Percentiles rank a stretch among this genome's conserved stretches.
phyloP scores from a whole-genome alignment of 2,888 invertebrate species.

The Conomelus anceps region DNA sequence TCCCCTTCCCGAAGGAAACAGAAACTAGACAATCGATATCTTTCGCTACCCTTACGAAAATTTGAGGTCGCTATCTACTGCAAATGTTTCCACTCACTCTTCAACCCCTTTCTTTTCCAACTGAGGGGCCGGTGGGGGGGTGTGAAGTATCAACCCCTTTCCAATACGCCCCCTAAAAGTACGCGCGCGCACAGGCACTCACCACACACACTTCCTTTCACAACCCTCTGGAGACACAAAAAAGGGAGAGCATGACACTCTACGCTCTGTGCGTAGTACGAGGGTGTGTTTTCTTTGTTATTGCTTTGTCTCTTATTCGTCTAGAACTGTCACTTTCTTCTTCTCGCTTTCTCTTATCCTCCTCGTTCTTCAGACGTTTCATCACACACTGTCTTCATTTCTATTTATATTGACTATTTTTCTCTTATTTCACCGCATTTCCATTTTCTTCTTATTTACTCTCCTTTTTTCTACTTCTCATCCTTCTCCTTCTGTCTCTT shows the following conservation, averaged over 20 bases:
- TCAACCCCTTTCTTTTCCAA: background rate
- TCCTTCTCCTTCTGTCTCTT: too few relatives aligned
- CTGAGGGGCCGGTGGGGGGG: background rate
- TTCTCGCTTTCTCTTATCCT: too few relatives aligned
- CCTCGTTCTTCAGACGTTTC: too few relatives aligned
- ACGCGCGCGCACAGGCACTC: background rate
- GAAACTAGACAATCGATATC: background rate
- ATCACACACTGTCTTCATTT: too few relatives aligned
- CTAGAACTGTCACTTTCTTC: background rate
- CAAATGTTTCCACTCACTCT: background rate
- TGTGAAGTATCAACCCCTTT: background rate
- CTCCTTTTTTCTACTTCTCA: too few relatives aligned
- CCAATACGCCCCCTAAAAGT: background rate
- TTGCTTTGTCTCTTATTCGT: background rate
- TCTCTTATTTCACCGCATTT: too few relatives aligned
- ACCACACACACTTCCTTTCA: background rate
- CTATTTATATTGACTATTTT: too few relatives aligned
- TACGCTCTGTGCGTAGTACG: background rate
- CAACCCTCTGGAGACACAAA: background rate
- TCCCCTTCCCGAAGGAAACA: background rate
- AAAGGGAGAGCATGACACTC: background rate
- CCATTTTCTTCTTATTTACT: too few relatives aligned
- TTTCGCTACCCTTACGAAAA: slow-evolving; percentile 1
- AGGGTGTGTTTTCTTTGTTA: background rate
- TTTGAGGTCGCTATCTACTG: slow-evolving; percentile 10